phyloP scores from a whole-genome alignment of 2,113 vertebrate species.

The Saccopteryx bilineata region DNA sequence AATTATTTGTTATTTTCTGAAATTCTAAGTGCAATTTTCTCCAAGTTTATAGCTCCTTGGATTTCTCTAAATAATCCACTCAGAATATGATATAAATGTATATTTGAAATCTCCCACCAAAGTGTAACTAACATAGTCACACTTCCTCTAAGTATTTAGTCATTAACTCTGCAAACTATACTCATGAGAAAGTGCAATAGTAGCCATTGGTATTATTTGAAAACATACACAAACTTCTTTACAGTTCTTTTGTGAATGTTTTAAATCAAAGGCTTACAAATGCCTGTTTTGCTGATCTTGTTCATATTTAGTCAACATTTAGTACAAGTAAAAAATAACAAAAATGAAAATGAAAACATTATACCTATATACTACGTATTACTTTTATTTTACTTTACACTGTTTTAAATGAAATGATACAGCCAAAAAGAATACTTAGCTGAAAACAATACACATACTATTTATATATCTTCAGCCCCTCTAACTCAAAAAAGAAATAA shows the following conservation, averaged over 20 bases:
- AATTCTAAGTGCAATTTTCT: background rate
- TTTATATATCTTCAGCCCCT: constrained; percentile 58
- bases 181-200: background rate
- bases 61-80: background rate
- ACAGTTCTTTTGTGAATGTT: background rate
- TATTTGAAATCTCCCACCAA: background rate
- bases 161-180: background rate
- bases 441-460: constrained; percentile 34
- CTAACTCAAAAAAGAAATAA: constrained; percentile 42
- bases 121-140: background rate
- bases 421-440: background rate
- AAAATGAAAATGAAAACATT: constrained; percentile 42
- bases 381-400: constrained; percentile 3
- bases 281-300: background rate
- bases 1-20: background rate
- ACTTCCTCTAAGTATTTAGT: background rate
- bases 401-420: constrained; percentile 47
- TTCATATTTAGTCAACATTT: background rate
- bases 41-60: background rate
- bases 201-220: background rate
- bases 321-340: constrained; percentile 41
- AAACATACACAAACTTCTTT: background rate
- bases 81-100: constrained; percentile 1
- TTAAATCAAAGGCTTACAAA: background rate
- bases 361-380: background rate